Base-by-base conservation (phyloP, 2,113 vertebrate species). In the Paramormyrops kingsleyae region DNA sequence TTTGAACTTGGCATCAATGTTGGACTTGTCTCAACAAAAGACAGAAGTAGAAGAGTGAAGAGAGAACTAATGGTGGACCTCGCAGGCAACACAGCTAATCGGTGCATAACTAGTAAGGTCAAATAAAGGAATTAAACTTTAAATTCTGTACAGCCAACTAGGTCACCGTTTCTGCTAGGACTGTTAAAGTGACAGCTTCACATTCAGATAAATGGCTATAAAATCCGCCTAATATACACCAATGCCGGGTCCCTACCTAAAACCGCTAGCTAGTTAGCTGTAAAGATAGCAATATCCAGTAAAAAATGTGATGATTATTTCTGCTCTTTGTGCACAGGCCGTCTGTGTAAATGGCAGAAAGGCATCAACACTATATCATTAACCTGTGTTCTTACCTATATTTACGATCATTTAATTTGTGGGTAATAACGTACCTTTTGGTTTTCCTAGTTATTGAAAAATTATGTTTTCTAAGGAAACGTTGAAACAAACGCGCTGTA, bases 381-480 rank as follows among this genome's bases (percentile, higher is more conserved):
- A 47, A n/a, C 24, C 47, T 19, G 35, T n/a, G 24, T 86, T 86
- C n/a, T 13, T 21, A 27, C 44, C 24, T 27, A 12, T 49, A 86
- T 86, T 46, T 85, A 49, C 24, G 83, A 46, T 46, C 5, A 49
- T n/a, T 24, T n/a, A 10, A 27, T 47, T 13, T 49, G 44, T 50
- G 44, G 13, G 44, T 27, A 86, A 50, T 86, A 86, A 86, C 83
- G 47, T 86, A 86, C 83, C 83, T 86, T 86, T 86, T n/a, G 39
- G 9, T n/a, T 27, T 50, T 86, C n/a, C 50, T 86, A 86, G 10
- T 86, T 86, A 86, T 27, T 86, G 42, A n/a, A 50, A 47, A 50
- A 24, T 17, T 17, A 39, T 83, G 3, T 84, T 86, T 50, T 5
- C n/a, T 86, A n/a, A n/a, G 13, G 5, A 86, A 86, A 27, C 8